Percentiles rank a stretch among this genome's conserved stretches.
Evolutionary conservation across 2,888 invertebrate genomes (phyloP).

Genomic region (Saturnia pavonia): DNA sequence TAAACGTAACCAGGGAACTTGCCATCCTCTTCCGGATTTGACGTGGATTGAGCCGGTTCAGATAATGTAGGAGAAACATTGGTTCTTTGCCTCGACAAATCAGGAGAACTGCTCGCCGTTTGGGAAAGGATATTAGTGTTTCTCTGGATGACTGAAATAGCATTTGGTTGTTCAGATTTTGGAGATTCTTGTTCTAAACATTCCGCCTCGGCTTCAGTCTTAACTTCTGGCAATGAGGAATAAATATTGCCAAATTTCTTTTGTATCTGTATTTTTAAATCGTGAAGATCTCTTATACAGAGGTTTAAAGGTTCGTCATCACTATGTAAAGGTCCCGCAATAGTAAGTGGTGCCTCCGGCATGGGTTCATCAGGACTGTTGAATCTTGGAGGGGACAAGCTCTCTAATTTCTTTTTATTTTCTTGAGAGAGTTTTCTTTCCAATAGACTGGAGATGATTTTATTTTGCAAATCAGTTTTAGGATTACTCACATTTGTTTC

Average conservation of each 20-base stretch:
- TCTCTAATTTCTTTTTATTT: conserved; percentile 74
- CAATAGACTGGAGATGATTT: conserved; percentile 85
- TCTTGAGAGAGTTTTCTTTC: conserved; percentile 87
- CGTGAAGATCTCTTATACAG: conserved; percentile 89
- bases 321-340: conserved; percentile 59
- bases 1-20: conserved; percentile 83
- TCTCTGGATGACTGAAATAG: conserved; percentile 74
- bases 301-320: conserved; percentile 91
- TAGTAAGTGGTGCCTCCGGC: conserved; percentile 61
- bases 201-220: conserved; percentile 81
- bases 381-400: conserved; percentile 56
- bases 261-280: conserved; percentile 84
- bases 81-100: conserved; percentile 56
- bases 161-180: conserved; percentile 66
- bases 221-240: conserved; percentile 79
- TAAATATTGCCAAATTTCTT: conserved; percentile 84
- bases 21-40: conserved; percentile 57
- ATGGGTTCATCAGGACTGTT: conserved; percentile 63
- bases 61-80: conserved; percentile 63
- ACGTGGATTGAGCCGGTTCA: conserved; percentile 67
- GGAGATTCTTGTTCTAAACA: conserved; percentile 73
- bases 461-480: conserved; percentile 85
- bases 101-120: conserved; percentile 73
- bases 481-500: conserved; percentile 55
- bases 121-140: conserved; percentile 63